Evolutionary conservation across 2,888 invertebrate genomes (phyloP), one percentile per base, ranked within the genome.

Genomic region (Tiphia femorata): DNA sequence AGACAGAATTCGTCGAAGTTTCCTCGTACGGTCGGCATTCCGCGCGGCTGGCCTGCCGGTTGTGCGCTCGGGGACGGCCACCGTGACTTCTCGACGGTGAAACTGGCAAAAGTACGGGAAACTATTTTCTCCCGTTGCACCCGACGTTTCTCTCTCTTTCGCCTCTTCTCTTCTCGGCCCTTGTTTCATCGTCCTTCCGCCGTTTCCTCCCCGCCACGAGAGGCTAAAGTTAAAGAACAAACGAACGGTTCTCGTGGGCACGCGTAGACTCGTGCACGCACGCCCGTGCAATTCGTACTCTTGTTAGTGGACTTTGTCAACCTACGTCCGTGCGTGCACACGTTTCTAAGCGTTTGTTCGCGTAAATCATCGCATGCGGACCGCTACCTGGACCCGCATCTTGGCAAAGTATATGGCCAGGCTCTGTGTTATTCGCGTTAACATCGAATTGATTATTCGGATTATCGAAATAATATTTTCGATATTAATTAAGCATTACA

Each of bases 1-100:
- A 77, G 63, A 68, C 61, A 47, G 54, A 62, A 70, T 71, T 68
- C 67, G 65, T 68, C 68, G 54, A 70, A 72, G 58, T 72, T 72
- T 56, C 58, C 53, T 59, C 58, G 58, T 48, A 58, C 30, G 51
- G 29, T 33, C 58, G 71, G 54, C 59, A 53, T 55, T 58, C 46
- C 47, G 27, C 23, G 48, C 66, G 56, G 61, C 61, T 58, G 55
- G 46, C n/a, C n/a, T n/a, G n/a, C n/a, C n/a, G n/a, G n/a, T n/a
- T n/a, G n/a, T n/a, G n/a, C 51, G 53, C 25, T 8, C 44, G 42
- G 55, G 43, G 25, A 19, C 3, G 2, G 17, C 55, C 44, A 35
- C 41, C 35, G 43, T 46, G 65, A 71, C 65, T 71, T 65, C 58
- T 63, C 63, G 33, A 42, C 49, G 25, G 19, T 7, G 14, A 1